Evolutionary conservation across 1,140 invertebrate genomes (phyloP).

Genomic region (Cheumatopsyche charites): DNA sequence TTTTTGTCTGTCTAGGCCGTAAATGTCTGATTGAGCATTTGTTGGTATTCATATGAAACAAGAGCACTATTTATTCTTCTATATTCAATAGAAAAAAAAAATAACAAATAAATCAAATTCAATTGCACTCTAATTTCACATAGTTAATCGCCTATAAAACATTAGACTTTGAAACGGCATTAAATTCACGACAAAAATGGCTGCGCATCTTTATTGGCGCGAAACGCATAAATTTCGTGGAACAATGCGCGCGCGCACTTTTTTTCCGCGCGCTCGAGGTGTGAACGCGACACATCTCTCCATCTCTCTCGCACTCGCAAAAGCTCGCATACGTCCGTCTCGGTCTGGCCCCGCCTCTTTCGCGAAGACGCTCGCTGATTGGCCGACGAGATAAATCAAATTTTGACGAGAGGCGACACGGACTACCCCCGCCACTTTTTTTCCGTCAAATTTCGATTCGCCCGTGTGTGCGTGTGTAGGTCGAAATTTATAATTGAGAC

Average conservation of each 20-base stretch:
- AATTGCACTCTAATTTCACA: too few species aligned
- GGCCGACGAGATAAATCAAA: constrained; percentile 49
- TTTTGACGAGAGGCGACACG: constrained; percentile 47
- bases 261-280: constrained; percentile 33
- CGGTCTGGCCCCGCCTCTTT: constrained; percentile 26
- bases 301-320: constrained; percentile 28
- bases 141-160: too few species aligned
- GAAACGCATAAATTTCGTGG: too few species aligned
- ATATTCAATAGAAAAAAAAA: too few species aligned
- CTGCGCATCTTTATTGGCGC: background rate
- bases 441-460: background rate
- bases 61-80: too few species aligned
- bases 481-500: constrained; percentile 1
- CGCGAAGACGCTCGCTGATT: constrained; percentile 41
- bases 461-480: background rate
- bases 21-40: too few species aligned
- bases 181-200: too few species aligned
- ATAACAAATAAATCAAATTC: too few species aligned
- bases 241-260: constrained; percentile 13
- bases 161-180: too few species aligned
- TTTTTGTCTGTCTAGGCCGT: too few species aligned
- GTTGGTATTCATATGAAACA: too few species aligned
- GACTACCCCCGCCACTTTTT: background rate
- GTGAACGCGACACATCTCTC: constrained; percentile 37
- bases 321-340: constrained; percentile 1